Evolutionary conservation across 2,797 vertebrate species (phyloP), one percentile per base, ranked within the genome.

Genomic region (Carduelis carduelis): DNA sequence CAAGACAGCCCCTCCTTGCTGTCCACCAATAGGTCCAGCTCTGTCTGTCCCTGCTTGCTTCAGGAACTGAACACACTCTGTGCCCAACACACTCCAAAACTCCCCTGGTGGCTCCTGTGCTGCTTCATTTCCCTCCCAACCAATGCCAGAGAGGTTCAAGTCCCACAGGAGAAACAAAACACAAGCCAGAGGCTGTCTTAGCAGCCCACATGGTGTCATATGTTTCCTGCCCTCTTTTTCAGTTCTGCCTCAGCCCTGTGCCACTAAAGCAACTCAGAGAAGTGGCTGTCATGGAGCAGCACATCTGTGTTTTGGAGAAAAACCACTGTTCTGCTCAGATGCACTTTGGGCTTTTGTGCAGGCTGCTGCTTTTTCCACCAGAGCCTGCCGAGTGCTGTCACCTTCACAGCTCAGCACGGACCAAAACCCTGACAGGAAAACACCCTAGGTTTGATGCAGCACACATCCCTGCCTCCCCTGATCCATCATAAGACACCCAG

Each of bases 51-150:
- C 8, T 72, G 5, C 16, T 28, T 41, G 18, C 5, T 47, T 50
- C 22, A 71, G 41, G 16, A 41, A 7, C 7, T 41, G 37, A 2
- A 35, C 15, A n/a, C 30, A 13, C 19, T 37, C 34, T 52, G 52
- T 14, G 2, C 27, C 9, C 11, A 4, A 28, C 14, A 49, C 5
- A 6, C 14, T 77, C 7, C 20, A 71, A 43, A 74, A 87, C 12
- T 21, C 8, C 6, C n/a, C 4, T 1, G 0, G 3, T 5, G 6
- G 3, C 28, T 81, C 3, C 1, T 50, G 11, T 1, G 11, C 11
- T 32, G 9, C 27, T 15, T 5, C 16, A 18, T 49, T 77, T 88
- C 8, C 21, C 15, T 49, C 32, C 3, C 28, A 79, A 5, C 0
- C 1, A 2, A 9, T 28, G 5, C 23, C 39, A 49, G 27, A 43